Base-by-base conservation (phyloP, 2,113 vertebrate genomes). In the Sturnira hondurensis region DNA sequence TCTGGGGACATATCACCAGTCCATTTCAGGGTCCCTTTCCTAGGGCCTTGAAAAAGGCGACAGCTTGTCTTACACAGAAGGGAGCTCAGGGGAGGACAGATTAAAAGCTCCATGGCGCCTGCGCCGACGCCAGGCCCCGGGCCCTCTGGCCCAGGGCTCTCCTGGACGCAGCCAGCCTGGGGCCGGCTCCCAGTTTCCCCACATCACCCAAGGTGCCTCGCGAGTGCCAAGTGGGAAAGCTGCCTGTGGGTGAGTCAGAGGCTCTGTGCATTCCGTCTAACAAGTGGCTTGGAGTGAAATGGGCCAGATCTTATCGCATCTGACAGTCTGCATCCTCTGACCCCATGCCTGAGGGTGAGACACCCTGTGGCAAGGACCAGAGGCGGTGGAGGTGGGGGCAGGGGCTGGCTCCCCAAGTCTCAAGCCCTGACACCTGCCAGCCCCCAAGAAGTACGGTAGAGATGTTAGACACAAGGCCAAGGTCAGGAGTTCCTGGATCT, bases 181-280 rank as follows among this genome's bases (percentile, higher is more conserved):
- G 28, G 3, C 76, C 1, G 15, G 54, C 38, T 77, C 54, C 50
- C 67, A 7, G 50, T 22, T 16, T 28, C 68, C 67, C 47, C 14
- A 26, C 67, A 17, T 52, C 3, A 26, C 81, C 91, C 97, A 78
- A 36, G 13, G 13, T 41, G 2, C 1, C 76, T 43, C 82, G 38
- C 2, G 50, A 56, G 1, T 43, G 16, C 22, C 81, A 89, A 96
- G 82, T 50, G 83, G 93, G 52, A 41, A 26, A 11, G 12, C 76
- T n/a, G 91, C 52, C 84, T 0, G 36, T 2, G n/a, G 4, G 1
- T 56, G 93, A 96, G 78, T 84, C 96, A 91, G 93, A 78, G 67
- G 89, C 36, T 65, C 71, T 17, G 50, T 20, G 90, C 84, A 5
- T 0, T 89, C 87, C 1, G 19, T 86, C 96, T 95, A 97, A n/a